Conservation (phyloP, 2,113 vertebrate species). For the Lophura nycthemera region DNA sequence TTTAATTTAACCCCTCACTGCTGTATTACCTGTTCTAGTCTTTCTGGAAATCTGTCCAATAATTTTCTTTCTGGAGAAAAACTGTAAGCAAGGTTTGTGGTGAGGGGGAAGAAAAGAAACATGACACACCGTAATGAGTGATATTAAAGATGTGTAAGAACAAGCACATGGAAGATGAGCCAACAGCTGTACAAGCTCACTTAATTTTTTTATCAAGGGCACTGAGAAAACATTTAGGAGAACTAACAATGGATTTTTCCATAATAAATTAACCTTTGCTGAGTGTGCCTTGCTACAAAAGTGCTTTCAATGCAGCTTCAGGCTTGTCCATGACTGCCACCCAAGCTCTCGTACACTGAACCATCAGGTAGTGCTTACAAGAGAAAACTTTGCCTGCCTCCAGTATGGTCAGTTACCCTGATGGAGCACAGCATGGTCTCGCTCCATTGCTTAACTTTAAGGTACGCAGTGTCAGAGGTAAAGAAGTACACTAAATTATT, state of each 20-base stretch:
- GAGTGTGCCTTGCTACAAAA: neutral
- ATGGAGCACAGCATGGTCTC: neutral
- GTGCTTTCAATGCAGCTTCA: neutral
- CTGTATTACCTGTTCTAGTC: neutral
- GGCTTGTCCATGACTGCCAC: neutral
- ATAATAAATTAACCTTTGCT: neutral
- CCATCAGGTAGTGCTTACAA: neutral
- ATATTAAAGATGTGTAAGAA: neutral
- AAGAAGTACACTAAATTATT: neutral
- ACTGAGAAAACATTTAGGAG: neutral
- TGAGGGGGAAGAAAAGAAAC: neutral
- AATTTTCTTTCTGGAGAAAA: neutral
- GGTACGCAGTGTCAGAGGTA: neutral
- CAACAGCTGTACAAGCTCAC: neutral
- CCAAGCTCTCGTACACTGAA: fast-evolving
- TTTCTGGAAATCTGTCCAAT: neutral
- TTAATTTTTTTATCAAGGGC: neutral
- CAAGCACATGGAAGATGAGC: neutral
- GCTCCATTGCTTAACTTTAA: neutral
- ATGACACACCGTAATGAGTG: neutral
- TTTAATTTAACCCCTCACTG: neutral
- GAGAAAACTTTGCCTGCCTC: neutral
- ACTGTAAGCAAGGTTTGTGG: neutral
- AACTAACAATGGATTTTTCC: neutral
- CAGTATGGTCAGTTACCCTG: neutral